Conservation (phyloP, 2,113 vertebrate genomes). For the Balaenoptera acutorostrata region DNA sequence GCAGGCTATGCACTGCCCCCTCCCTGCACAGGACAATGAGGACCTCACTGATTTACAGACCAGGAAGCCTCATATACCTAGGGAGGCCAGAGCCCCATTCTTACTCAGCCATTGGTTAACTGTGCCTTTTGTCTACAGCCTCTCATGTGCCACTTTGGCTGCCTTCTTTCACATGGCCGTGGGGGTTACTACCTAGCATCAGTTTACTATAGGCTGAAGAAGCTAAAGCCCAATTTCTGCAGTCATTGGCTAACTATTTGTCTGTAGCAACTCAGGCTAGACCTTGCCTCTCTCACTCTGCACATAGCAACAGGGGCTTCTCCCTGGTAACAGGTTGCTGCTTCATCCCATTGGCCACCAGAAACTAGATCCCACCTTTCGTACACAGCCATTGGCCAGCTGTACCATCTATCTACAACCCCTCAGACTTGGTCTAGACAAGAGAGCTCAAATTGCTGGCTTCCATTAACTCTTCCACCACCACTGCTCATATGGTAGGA, state of each 20-base stretch:
- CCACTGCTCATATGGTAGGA: background rate
- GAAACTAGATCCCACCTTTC: slow-evolving; percentile 1
- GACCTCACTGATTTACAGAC: background rate
- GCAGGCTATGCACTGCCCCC: background rate
- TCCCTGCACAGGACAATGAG: background rate
- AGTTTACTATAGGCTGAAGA: background rate
- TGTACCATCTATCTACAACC: background rate
- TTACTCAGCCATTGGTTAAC: background rate
- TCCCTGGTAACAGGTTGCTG: slow-evolving; percentile 28
- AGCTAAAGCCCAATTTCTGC: background rate
- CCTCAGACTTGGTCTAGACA: background rate
- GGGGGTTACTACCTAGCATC: background rate
- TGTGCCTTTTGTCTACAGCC: background rate
- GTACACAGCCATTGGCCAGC: background rate
- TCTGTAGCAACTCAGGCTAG: background rate
- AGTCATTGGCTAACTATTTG: slow-evolving; percentile 2
- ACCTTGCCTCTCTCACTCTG: background rate
- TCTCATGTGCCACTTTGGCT: background rate
- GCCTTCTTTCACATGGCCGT: background rate
- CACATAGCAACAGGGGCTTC: slow-evolving; percentile 18
- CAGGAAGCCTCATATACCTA: background rate
- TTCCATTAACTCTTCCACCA: slow-evolving; percentile 24
- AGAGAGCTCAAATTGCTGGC: background rate
- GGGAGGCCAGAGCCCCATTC: background rate
- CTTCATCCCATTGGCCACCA: slow-evolving; percentile 18